Evolutionary conservation across 2,797 vertebrate species (phyloP).

Genomic region (Jordanella pulchra): DNA sequence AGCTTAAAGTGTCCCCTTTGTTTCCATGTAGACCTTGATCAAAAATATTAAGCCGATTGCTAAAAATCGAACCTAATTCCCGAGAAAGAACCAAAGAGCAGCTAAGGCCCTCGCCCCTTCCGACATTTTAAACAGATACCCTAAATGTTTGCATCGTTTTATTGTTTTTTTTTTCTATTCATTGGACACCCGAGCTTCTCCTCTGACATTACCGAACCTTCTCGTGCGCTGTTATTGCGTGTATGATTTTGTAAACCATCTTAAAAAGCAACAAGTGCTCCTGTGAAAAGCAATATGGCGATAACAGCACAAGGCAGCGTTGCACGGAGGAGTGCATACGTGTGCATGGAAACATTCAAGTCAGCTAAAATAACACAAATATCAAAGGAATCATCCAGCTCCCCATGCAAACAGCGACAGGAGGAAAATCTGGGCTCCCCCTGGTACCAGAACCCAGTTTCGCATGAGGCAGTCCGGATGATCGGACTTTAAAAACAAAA

Average conservation of each 20-base stretch:
- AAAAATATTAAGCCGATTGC: conserved; percentile 29
- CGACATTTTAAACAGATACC: conserved; percentile 75
- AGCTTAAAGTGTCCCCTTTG: conserved; percentile 64
- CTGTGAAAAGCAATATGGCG: conserved; percentile 92
- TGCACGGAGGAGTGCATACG: conserved; percentile 86
- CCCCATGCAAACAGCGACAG: conserved; percentile 11
- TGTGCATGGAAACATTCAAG: conserved; percentile 86
- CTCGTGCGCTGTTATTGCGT: conserved; percentile 68
- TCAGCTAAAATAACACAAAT: conserved; percentile 71
- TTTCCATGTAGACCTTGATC: conserved; percentile 28
- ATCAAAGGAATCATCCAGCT: conserved; percentile 52
- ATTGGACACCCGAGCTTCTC: conserved; percentile 37
- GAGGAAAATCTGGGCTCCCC: conserved; percentile 14
- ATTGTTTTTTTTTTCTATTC: conserved; percentile 17
- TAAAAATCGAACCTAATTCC: conserved; percentile 76
- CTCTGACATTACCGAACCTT: conserved; percentile 49
- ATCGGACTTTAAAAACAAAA: conserved; percentile 58
- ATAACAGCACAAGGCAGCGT: conserved; percentile 75
- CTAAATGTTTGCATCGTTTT: conserved; percentile 53
- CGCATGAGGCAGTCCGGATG: conserved; percentile 25
- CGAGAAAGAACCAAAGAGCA: conserved; percentile 43
- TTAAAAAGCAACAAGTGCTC: conserved; percentile 65
- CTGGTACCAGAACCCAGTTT: conserved; percentile 24
- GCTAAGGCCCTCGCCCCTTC: conserved; percentile 83
- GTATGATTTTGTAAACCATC: conserved; percentile 69